A percentile compares a stretch with the other conserved stretches of the same genome.
These are phyloP conservation scores for Lutjanus argentimaculatus DNA, from an alignment of 2,797 vertebrate genomes.

Conservation along the genomic window DNA sequence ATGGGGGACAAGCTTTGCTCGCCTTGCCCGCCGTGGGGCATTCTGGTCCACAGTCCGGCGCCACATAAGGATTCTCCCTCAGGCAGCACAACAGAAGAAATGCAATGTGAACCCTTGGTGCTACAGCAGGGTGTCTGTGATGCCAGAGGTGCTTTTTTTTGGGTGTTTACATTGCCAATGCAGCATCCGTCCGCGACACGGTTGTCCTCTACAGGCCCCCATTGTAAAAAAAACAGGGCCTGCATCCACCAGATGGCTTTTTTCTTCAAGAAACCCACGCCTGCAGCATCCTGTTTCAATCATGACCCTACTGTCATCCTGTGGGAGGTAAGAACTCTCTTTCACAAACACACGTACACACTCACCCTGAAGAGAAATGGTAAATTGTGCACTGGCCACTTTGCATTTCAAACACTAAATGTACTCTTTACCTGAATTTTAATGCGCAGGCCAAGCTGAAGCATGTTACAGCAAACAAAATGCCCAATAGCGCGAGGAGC, in stretches of 20 bases:
- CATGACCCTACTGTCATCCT: constrained; percentile 42
- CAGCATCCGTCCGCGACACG: constrained; percentile 15
- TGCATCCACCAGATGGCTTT: constrained; percentile 26
- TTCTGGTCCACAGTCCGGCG: constrained; percentile 24
- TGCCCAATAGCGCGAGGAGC: constrained; percentile 3
- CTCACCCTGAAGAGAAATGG: background rate
- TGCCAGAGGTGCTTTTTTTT: constrained; percentile 31
- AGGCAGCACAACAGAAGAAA: constrained; percentile 40
- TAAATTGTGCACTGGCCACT: background rate
- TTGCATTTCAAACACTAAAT: constrained; percentile 25
- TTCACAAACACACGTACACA: constrained; percentile 38
- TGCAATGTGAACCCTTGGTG: constrained; percentile 13
- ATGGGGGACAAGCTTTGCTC: constrained; percentile 34
- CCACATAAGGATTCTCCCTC: constrained; percentile 36
- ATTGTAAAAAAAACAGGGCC: constrained; percentile 17
- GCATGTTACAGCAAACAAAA: constrained; percentile 19
- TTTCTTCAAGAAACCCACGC: constrained; percentile 16
- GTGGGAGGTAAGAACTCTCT: constrained; percentile 28
- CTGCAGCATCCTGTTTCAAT: constrained; percentile 29
- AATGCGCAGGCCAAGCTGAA: constrained; percentile 24
- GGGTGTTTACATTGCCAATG: constrained; percentile 35
- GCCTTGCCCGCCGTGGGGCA: constrained; percentile 24
- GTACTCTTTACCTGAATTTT: constrained; percentile 13
- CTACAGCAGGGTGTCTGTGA: constrained; percentile 26
- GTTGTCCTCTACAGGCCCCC: constrained; percentile 28